A percentile compares a stretch with the other conserved stretches of the same genome.
Evolutionary conservation across 2,113 vertebrate genomes (phyloP).

Genomic region (Pygathrix nemaeus): DNA sequence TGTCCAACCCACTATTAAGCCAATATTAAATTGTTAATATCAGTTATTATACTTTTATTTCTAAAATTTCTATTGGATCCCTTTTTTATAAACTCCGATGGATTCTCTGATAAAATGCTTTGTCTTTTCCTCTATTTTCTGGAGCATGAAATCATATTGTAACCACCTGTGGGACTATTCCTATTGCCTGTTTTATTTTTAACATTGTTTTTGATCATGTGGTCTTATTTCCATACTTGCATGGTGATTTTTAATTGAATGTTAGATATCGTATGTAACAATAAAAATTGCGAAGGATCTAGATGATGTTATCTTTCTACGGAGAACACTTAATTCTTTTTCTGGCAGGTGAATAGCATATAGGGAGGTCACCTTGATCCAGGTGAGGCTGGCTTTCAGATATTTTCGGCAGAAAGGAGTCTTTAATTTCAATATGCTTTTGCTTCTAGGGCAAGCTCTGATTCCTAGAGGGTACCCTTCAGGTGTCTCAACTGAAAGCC

Average conservation of each 20-base stretch:
- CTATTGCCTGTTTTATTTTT: not conserved
- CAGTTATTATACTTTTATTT: not conserved
- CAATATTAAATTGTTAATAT: not conserved
- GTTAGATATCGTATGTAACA: not conserved
- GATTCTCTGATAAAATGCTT: not conserved
- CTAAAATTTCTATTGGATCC: not conserved
- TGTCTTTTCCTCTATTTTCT: not conserved
- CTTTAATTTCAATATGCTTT: not conserved
- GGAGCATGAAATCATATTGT: not conserved
- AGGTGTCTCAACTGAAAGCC: not conserved
- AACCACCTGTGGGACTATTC: not conserved
- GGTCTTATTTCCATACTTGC: not conserved
- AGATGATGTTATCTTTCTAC: not conserved
- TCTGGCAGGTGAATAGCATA: not conserved
- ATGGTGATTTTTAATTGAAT: not conserved
- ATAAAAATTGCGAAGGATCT: not conserved
- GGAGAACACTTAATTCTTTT: not conserved
- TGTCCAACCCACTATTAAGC: not conserved
- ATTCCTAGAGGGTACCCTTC: not conserved
- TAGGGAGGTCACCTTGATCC: not conserved
- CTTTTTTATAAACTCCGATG: not conserved
- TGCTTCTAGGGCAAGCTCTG: not conserved
- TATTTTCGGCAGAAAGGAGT: not conserved
- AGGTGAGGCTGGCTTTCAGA: not conserved
- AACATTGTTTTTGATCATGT: not conserved